Base-by-base conservation (phyloP, 2,113 vertebrate species). In the Paracanthobrama guichenoti region DNA sequence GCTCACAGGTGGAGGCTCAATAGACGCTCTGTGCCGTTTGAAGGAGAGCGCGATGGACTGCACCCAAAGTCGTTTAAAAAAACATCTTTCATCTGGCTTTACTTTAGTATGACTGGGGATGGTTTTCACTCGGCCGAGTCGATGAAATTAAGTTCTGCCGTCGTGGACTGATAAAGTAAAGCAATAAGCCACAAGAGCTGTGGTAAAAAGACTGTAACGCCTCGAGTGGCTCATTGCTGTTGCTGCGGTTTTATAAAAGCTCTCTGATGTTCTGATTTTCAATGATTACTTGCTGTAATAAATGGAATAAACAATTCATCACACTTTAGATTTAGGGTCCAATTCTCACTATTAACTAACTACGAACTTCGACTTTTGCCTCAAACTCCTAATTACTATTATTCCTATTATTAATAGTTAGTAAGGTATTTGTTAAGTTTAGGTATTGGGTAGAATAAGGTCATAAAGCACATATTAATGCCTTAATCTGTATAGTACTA, bases 21-120 rank as follows among this genome's bases (percentile, higher is more conserved):
- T 26, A 46, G 57, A 79, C 2, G 76, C 35, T 79, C 35, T 0
- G 57, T 79, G 57, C n/a, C 12, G 8, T 62, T 53, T 79, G 59
- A 84, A 64, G 59, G 75, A 78, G 79, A 80, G 31, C 2, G 22
- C 35, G 4, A 64, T 71, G n/a, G 55, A 72, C 67, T 64, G 46
- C 20, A 62, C 46, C 20, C 26, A 55, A n/a, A 16, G 26, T 79
- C 62, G n/a, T 66, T 71, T 69, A 42, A 67, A 62, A 74, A 74
- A 46, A 7, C 16, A 18, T 74, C 57, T 46, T 62, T 84, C 22
- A 31, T 83, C 80, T 42, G 35, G 62, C 76, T 46, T 46, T 13
- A 48, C 79, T 59, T 60, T 20, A 28, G 77, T 14, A n/a, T 8
- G 57, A 83, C 35, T 60, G 16, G 16, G 66, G 42, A 79, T 71